Base-by-base conservation (phyloP, 2,113 vertebrate genomes). In the Boulengeromyrus knoepffleri region DNA sequence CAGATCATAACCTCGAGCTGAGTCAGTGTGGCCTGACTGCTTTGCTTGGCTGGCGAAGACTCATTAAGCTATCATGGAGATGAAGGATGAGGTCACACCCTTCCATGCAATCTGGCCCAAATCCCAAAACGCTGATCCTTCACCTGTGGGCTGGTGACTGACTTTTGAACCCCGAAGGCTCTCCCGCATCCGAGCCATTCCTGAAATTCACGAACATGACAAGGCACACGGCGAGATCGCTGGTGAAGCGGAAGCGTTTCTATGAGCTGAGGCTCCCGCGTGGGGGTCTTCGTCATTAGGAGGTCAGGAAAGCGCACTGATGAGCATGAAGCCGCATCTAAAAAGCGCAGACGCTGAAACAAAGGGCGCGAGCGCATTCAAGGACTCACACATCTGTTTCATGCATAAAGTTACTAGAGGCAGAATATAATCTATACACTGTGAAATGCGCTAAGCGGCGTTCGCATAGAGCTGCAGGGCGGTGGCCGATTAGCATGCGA, bases 251-350 rank as follows among this genome's bases (percentile, higher is more conserved):
- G 21, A 9, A n/a, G 21, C 24, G 3, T 85, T 19, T 36, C 10
- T 24, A 1, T 27, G 15, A 70, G 92, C 92, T 91, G 91, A 15
- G 13, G 74, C 17, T 3, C 70, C 50, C 3, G 19, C 31, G 24
- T 15, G 58, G 27, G 95, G 96, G 93, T 95, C 93, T 24, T 93
- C 94, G 94, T 95, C 94, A 19, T 85, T 45, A 95, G 95, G 94
- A 95, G 94, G 96, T 96, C 95, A 95, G 95, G 91, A 94, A 95
- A 24, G 95, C 95, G 93, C 94, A 92, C 47, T 31, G 45, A 27
- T 52, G 46, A 53, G 49, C n/a, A 53, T 15, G 83, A 85, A 49
- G 83, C 19, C 4, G 45, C 42, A 3, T 36, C 17, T n/a, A 36
- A 56, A 53, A 49, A 4, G 12, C 3, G 92, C 95, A 94, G 95